A percentile compares a stretch with the other conserved stretches of the same genome.
phyloP scores from a whole-genome alignment of 2,888 invertebrate species.

The Mylabris sibirica region DNA sequence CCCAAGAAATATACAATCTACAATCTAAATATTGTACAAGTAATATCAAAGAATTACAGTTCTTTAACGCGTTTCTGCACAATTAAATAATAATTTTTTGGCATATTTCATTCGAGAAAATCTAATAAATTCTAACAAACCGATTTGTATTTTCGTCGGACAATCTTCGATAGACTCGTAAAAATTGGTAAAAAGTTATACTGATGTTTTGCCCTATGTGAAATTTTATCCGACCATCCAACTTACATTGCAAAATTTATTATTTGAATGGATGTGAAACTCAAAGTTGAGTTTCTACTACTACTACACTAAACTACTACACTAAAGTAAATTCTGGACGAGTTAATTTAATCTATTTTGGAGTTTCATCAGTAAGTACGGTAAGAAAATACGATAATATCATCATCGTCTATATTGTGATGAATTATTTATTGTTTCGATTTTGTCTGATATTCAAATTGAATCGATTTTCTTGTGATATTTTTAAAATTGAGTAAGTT shows the following conservation, averaged over 20 bases:
- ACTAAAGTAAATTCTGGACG: slow-evolving; percentile 37
- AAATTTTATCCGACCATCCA: slow-evolving; percentile 18
- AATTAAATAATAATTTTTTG: slow-evolving; percentile 16
- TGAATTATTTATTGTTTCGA: background rate
- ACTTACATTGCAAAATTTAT: slow-evolving; percentile 34
- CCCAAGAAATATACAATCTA: too few species aligned
- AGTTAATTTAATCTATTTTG: slow-evolving; percentile 46
- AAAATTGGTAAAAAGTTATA: slow-evolving; percentile 14
- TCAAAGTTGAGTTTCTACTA: slow-evolving; percentile 40
- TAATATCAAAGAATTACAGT: too few species aligned
- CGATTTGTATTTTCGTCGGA: background rate
- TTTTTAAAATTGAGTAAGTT: background rate
- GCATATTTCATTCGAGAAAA: background rate
- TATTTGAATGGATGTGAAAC: slow-evolving; percentile 37
- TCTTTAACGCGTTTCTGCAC: too few species aligned
- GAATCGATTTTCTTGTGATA: background rate
- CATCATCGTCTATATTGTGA: background rate
- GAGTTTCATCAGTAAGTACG: too few species aligned
- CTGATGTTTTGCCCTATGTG: slow-evolving; percentile 20
- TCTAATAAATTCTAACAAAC: background rate
- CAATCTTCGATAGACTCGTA: background rate
- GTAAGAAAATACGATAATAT: background rate
- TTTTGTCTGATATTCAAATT: background rate
- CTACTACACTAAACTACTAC: slow-evolving; percentile 48
- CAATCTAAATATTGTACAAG: too few species aligned